Evolutionary conservation across 2,888 invertebrate species (phyloP), one percentile per base, ranked within the genome.

Genomic region (Nomada flava): DNA sequence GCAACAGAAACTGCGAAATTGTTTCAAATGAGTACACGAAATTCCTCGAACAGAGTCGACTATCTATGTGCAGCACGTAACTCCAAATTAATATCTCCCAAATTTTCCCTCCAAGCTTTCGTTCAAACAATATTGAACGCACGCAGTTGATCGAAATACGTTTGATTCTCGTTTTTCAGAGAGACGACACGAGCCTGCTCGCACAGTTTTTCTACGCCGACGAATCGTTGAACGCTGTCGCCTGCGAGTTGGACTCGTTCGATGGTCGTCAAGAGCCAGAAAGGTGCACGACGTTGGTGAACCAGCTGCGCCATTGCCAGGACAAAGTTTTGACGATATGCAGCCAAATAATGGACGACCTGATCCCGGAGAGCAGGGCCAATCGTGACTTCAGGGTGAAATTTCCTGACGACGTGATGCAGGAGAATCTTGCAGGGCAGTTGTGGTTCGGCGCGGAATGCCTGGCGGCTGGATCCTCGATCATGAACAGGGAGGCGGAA

Each of bases 381-480:
- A 97, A 97, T 86, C 95, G 99, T 62, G 99, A 99, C 90, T 99
- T 99, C 94, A 96, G 99, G 65, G 98, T 98, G 77, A 99, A 99
- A 95, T 99, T 99, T 92, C 99, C 99, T 0, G 99, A 99, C 93
- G 99, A 99, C 93, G 98, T 99, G 15, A 95, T 99, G 87, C 99
- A 99, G 94, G 99, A 99, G 93, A 99, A 98, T 94, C 95, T 99
- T 82, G 98, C 99, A 55, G 99, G 99, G 0, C 99, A 99, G 94
- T 95, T 99, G 62, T 99, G 99, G 99, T 99, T 99, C 94, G 99
- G 99, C 23, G 99, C 99, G 77, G 99, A 99, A 97, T 99, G 99
- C 93, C 95, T 99, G 88, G 99, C 99, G 42, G 99, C 99, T 44
- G 99, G 99, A 59, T 99, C 99, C 0, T 99, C 98, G 72, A 99